Conservation (phyloP, 2,888 invertebrate genomes). For the Agriopis leucophaearia region DNA sequence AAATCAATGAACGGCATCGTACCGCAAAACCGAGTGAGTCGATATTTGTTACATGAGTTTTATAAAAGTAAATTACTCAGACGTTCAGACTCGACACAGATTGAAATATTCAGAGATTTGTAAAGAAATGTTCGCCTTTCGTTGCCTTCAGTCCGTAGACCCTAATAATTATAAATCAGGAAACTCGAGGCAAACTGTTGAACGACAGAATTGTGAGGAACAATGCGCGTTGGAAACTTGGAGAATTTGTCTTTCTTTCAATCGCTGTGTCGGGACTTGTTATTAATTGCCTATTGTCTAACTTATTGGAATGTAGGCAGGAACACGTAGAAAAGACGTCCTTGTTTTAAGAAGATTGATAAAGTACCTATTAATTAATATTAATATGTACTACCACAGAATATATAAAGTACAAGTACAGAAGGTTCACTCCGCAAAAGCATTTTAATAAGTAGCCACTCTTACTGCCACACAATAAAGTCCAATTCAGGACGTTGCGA, state of each 20-base stretch:
- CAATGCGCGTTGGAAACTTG: conserved; percentile 27
- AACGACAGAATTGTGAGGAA: conserved; percentile 21
- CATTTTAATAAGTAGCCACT: too few species aligned
- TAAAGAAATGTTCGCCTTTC: conserved; percentile 23
- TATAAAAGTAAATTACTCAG: too few species aligned
- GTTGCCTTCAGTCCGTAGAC: conserved; percentile 4
- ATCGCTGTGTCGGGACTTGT: conserved; percentile 19
- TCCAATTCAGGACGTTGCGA: too few species aligned
- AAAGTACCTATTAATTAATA: too few species aligned
- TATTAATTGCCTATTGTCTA: conserved; percentile 38
- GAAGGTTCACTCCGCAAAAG: too few species aligned
- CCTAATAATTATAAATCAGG: conserved; percentile 16
- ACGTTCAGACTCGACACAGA: not conserved
- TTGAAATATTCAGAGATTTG: conserved; percentile 18
- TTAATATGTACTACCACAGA: too few species aligned
- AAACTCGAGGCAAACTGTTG: conserved; percentile 22
- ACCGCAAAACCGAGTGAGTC: too few species aligned
- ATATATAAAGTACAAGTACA: too few species aligned
- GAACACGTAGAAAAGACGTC: not conserved
- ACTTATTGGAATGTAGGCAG: conserved; percentile 22
- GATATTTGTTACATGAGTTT: too few species aligned
- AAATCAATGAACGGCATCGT: too few species aligned
- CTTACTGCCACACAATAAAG: too few species aligned
- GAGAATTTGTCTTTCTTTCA: conserved; percentile 36
- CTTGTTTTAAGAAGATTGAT: not conserved